A percentile compares a stretch with the other conserved stretches of the same genome.
Evolutionary conservation across 2,113 vertebrate genomes (phyloP).

Genomic region (Bubo blakistoni): DNA sequence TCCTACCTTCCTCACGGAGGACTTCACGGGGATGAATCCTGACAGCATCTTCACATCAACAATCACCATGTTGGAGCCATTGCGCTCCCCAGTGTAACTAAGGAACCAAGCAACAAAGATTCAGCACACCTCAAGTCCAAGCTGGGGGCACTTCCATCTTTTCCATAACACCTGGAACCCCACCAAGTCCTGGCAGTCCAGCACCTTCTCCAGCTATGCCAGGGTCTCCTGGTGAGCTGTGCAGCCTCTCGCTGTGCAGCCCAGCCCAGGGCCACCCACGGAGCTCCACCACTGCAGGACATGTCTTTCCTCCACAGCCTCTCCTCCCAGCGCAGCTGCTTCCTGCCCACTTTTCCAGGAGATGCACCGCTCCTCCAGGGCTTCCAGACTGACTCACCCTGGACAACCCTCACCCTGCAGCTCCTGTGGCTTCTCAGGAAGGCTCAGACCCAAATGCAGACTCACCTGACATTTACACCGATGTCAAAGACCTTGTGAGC

Average conservation of each 20-base stretch:
- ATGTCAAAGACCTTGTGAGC: slow-evolving; percentile 59
- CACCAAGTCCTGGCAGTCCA: background rate
- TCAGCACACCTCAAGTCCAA: background rate
- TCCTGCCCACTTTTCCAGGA: background rate
- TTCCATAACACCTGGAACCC: background rate
- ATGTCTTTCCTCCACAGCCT: background rate
- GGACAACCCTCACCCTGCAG: background rate
- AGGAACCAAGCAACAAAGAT: background rate
- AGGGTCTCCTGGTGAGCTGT: accelerated
- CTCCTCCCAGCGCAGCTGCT: background rate
- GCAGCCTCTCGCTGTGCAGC: background rate
- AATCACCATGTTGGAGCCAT: slow-evolving; percentile 63
- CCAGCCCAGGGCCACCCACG: background rate
- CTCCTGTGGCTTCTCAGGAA: background rate
- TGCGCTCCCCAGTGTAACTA: slow-evolving; percentile 61
- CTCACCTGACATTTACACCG: slow-evolving; percentile 68
- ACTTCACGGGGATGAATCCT: slow-evolving; percentile 48
- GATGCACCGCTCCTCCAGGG: background rate
- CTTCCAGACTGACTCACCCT: background rate
- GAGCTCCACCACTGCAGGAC: background rate
- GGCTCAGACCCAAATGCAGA: accelerated
- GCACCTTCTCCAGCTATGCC: background rate
- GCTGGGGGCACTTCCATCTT: background rate
- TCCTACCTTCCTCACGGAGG: slow-evolving; percentile 35
- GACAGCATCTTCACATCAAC: slow-evolving; percentile 71